These are phyloP conservation scores for Peromyscus californicus DNA, from an alignment of 2,113 vertebrate species.

Conservation along the genomic window DNA sequence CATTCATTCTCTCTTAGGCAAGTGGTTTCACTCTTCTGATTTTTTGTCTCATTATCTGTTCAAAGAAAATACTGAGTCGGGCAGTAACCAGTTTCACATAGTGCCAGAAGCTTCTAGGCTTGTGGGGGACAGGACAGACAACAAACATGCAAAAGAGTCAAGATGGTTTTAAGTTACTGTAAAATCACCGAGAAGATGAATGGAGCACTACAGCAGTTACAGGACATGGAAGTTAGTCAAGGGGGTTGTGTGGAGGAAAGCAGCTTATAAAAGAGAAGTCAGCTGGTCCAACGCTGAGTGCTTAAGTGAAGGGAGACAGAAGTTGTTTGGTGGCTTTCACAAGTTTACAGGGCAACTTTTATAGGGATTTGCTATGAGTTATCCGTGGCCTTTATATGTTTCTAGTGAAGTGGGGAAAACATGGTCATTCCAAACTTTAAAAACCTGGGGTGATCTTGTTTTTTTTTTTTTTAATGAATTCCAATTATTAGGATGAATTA, in stretches of 20 bases:
- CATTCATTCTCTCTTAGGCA: not conserved
- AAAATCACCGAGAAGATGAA: not conserved
- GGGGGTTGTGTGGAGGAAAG: not conserved
- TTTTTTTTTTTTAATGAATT: not conserved
- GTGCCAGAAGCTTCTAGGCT: not conserved
- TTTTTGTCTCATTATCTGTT: not conserved
- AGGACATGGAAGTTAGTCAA: not conserved
- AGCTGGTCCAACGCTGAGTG: not conserved
- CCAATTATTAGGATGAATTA: not conserved
- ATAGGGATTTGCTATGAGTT: not conserved
- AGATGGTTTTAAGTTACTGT: not conserved
- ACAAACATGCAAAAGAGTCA: not conserved
- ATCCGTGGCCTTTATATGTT: not conserved
- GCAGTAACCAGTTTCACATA: not conserved
- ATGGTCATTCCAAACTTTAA: slow-evolving; percentile 5
- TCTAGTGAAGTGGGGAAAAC: not conserved
- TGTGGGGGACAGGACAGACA: not conserved
- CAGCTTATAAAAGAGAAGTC: not conserved
- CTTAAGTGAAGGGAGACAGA: not conserved
- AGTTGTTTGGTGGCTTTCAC: not conserved
- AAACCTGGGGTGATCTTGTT: not conserved
- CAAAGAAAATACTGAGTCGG: not conserved
- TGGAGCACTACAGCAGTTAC: not conserved
- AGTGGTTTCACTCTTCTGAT: not conserved
- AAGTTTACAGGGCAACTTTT: not conserved